Conservation (phyloP, 2,888 invertebrate genomes). For the Hypomecis punctinalis region DNA sequence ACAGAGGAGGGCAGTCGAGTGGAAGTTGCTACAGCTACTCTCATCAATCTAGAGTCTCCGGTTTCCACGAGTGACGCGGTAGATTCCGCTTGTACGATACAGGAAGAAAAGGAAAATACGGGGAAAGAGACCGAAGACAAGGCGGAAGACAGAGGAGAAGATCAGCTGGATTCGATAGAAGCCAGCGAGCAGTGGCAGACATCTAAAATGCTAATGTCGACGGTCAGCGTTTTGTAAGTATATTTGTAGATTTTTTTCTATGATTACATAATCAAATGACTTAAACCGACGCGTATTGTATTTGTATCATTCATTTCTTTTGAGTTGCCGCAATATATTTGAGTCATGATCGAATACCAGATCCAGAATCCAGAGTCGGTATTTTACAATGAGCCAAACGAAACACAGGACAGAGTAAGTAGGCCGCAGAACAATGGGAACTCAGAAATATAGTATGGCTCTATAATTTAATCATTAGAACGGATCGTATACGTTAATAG, state of each 20-base stretch:
- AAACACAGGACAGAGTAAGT: too few species aligned
- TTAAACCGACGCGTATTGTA: too few species aligned
- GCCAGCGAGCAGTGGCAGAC: slow-evolving; percentile 73
- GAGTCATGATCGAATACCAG: too few species aligned
- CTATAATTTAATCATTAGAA: too few species aligned
- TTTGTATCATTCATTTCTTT: too few species aligned
- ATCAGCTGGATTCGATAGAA: slow-evolving; percentile 79
- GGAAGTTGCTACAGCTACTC: slow-evolving; percentile 75
- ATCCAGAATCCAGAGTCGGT: too few species aligned
- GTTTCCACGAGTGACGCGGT: slow-evolving; percentile 61
- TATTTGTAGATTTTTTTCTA: too few species aligned
- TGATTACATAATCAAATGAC: background rate
- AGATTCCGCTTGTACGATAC: slow-evolving; percentile 47
- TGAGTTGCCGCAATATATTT: too few species aligned
- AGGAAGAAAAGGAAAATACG: slow-evolving; percentile 34
- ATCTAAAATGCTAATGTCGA: slow-evolving; percentile 70
- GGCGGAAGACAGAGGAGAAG: slow-evolving; percentile 54
- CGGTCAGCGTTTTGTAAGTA: slow-evolving; percentile 72
- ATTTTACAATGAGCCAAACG: too few species aligned
- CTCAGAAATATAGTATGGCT: too few species aligned
- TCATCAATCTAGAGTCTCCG: slow-evolving; percentile 78
- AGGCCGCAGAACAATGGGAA: too few species aligned
- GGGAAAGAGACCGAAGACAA: slow-evolving; percentile 37
- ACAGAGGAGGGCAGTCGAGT: slow-evolving; percentile 68
- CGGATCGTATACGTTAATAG: too few species aligned